Base-by-base conservation (phyloP, 2,797 vertebrate genomes). In the Babyrousa celebensis region DNA sequence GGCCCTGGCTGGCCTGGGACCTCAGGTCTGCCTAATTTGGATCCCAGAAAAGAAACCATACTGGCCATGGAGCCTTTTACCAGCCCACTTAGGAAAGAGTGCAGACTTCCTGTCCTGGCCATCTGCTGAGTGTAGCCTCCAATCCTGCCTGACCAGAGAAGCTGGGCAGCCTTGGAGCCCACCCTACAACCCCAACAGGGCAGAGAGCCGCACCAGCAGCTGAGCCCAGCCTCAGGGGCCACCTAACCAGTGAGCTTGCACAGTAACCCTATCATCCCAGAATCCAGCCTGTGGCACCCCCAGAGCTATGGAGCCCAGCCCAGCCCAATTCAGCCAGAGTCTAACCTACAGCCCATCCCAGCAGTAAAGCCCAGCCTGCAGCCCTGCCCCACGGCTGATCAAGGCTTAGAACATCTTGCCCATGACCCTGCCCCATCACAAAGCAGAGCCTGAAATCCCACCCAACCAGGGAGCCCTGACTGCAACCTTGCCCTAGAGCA, bases 381-480 rank as follows among this genome's bases (percentile, higher is more conserved):
- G 52, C 43, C n/a, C 65, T n/a, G 84, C 5, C 17, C 14, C 70
- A 16, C 11, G 29, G 20, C 54, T 18, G 56, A 93, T n/a, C n/a
- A 63, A 12, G 62, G 27, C 25, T 15, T 63, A 23, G 25, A 62
- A 15, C 12, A 36, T 52, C 52, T 52, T 52, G 8, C 27, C 63
- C 17, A 54, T 0, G 9, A 20, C 6, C 1, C 27, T 0, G 0
- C 27, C 20, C 5, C 5, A 17, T 3, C 9, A 1, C 48, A 67
- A 4, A 83, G 27, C 60, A 58, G 3, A 58, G 36, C n/a, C 29
- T 29, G 16, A 12, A 48, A 3, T 16, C 21, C 78, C 21, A 2
- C 2, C 4, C 17, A 15, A 58, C 60, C 21, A 67, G 21, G 82
- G 21, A 67, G n/a, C 43, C 27, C 43, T 21, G 58, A 9, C 40